Conservation (phyloP, 2,888 invertebrate species). For the Cantharis rufa region DNA sequence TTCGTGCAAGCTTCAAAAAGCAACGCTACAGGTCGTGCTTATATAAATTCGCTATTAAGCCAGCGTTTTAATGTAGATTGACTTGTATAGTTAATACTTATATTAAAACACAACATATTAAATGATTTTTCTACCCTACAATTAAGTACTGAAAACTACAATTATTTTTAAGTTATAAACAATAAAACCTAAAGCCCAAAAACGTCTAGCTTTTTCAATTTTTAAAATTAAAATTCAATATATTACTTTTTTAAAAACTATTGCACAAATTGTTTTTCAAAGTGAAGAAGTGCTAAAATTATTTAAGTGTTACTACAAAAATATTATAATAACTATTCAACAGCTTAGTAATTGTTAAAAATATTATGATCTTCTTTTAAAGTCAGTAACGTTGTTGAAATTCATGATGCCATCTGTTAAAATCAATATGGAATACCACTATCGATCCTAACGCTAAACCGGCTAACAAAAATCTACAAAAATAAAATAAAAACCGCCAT, state of each 20-base stretch:
- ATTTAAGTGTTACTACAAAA: constrained; percentile 25
- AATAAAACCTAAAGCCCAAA: not conserved
- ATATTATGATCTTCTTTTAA: constrained; percentile 17
- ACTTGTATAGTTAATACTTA: constrained; percentile 32
- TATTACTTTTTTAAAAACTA: constrained; percentile 12
- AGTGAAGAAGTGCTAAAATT: constrained; percentile 25
- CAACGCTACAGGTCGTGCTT: constrained; percentile 45
- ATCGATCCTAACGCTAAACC: constrained; percentile 97
- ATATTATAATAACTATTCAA: constrained; percentile 22
- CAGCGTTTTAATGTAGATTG: constrained; percentile 34
- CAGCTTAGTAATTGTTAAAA: constrained; percentile 22
- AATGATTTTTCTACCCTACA: constrained; percentile 40
- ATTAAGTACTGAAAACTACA: constrained; percentile 18
- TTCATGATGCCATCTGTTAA: constrained; percentile 97
- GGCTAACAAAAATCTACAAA: constrained; percentile 90
- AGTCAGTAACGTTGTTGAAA: constrained; percentile 87
- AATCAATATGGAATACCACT: constrained; percentile 99
- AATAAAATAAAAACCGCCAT: constrained; percentile 15
- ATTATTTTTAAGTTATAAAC: not conserved
- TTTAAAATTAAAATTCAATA: not conserved
- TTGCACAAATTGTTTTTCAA: constrained; percentile 25
- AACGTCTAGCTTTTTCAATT: not conserved
- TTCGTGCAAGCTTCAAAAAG: constrained; percentile 51
- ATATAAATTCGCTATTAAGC: constrained; percentile 42
- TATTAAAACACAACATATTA: constrained; percentile 25